These are phyloP conservation scores for Muntiacus reevesi DNA, from an alignment of 2,113 vertebrate genomes.

Conservation along the genomic window DNA sequence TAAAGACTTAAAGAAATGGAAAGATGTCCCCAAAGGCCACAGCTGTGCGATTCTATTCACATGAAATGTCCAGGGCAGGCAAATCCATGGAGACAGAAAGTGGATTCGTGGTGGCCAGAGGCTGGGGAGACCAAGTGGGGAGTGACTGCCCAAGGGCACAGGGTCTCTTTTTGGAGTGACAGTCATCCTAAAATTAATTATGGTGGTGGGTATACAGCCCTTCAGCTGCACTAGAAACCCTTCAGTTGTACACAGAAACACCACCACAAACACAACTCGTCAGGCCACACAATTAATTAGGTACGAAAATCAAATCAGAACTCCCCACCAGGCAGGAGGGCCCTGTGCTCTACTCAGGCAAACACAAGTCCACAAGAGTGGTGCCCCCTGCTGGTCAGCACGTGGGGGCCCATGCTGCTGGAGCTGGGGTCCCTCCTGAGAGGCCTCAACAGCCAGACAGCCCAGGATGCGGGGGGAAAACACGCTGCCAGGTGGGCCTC, in stretches of 20 bases:
- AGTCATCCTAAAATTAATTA: neutral
- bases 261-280: neutral
- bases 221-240: neutral
- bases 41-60: neutral
- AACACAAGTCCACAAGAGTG: too few relatives aligned
- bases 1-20: neutral
- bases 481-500: neutral
- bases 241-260: neutral
- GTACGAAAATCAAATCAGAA: neutral
- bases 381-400: neutral
- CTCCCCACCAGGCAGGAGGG: neutral
- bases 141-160: too few relatives aligned
- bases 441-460: neutral
- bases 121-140: neutral
- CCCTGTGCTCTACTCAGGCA: neutral
- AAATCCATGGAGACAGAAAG: neutral
- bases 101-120: neutral
- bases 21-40: neutral
- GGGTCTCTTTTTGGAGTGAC: neutral
- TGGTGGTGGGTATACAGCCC: neutral
- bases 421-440: neutral
- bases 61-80: neutral
- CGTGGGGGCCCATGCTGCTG: neutral
- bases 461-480: neutral
- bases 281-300: neutral